A percentile compares a stretch with the other conserved stretches of the same genome.
Evolutionary conservation across 2,797 vertebrate genomes (phyloP).

Genomic region (Cirrhinus molitorella): DNA sequence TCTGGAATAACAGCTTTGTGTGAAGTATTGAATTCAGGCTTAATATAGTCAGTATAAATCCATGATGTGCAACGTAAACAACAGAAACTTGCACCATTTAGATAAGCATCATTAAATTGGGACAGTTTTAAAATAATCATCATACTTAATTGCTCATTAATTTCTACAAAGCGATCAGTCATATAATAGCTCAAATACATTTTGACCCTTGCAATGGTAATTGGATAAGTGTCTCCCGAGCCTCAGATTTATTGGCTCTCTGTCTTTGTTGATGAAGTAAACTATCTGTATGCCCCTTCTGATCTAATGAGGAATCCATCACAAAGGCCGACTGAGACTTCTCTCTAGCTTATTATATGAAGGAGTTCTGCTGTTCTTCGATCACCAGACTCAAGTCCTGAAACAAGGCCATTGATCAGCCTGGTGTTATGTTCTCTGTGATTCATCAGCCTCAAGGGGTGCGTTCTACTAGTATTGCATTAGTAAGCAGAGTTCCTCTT

Average conservation of each 20-base stretch:
- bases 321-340: conserved; percentile 59
- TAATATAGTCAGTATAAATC: neutral
- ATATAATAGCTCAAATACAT: neutral
- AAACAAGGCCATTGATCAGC: conserved; percentile 42
- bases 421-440: conserved; percentile 28
- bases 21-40: neutral
- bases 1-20: neutral
- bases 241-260: conserved; percentile 33
- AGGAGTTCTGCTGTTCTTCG: conserved; percentile 29
- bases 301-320: conserved; percentile 59
- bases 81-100: neutral
- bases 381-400: conserved; percentile 26
- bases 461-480: conserved; percentile 40
- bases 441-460: conserved; percentile 37
- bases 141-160: neutral
- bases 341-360: conserved; percentile 48
- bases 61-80: neutral
- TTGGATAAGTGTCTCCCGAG: conserved; percentile 29
- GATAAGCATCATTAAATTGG: conserved; percentile 7
- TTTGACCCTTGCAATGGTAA: conserved; percentile 37
- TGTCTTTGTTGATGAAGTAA: conserved; percentile 45
- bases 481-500: conserved; percentile 25
- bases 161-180: conserved; percentile 12
- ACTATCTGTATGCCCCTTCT: conserved; percentile 37
- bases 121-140: neutral